Conservation (phyloP, 2,113 vertebrate species). For the Octodon degus region DNA sequence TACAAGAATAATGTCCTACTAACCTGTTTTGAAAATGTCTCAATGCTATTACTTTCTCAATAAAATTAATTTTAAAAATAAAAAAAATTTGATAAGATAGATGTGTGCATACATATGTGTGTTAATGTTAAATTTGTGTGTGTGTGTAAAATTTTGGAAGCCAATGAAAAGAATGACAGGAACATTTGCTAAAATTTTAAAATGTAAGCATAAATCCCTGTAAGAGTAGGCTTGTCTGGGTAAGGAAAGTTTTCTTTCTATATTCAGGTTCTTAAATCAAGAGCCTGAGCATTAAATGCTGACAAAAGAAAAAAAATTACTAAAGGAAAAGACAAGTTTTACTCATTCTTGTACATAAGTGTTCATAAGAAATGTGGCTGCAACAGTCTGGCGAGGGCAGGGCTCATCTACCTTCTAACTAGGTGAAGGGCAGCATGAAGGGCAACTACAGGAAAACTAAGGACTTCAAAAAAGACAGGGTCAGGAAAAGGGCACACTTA, state of each 20-base stretch:
- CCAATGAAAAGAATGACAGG: not conserved
- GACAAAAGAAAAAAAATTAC: not conserved
- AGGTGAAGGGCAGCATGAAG: not conserved
- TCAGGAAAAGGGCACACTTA: not conserved
- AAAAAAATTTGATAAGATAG: constrained; percentile 15
- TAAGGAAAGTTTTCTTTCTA: constrained; percentile 8
- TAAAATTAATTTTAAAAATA: too few relatives aligned
- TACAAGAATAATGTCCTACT: too few relatives aligned
- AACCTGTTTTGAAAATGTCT: too few relatives aligned
- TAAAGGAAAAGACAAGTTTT: not conserved
- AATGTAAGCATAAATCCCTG: not conserved
- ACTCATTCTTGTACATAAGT: not conserved
- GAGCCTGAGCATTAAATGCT: not conserved
- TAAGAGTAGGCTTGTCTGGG: not conserved
- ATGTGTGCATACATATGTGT: not conserved
- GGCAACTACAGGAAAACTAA: not conserved
- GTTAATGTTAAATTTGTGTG: not conserved
- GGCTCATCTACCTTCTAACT: not conserved
- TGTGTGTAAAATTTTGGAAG: not conserved
- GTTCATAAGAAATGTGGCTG: not conserved
- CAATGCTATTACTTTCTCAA: too few relatives aligned
- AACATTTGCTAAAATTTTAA: not conserved
- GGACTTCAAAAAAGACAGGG: not conserved
- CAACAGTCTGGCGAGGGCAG: not conserved
- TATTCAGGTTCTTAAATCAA: not conserved